Evolutionary conservation across 2,888 invertebrate genomes (phyloP), one percentile per base, ranked within the genome.

Genomic region (Erannis defoliaria): DNA sequence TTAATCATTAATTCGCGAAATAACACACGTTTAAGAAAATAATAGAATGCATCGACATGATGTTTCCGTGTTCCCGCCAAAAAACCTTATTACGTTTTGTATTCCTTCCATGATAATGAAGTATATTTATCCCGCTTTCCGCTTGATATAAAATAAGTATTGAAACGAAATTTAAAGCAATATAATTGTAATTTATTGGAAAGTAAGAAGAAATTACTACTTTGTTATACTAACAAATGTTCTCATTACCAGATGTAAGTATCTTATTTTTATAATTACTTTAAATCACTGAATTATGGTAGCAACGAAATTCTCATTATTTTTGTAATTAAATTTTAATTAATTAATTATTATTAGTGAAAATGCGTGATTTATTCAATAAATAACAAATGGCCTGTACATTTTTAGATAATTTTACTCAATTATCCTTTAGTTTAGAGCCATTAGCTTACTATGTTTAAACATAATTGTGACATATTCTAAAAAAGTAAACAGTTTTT

Each of bases 331-430:
- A 12, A 46, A 59, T 16, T 37, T 38, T 70, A 63, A 56, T 37
- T 66, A 68, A 48, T 55, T 65, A 68, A n/a, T 73, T 73, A 69
- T 72, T 9, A 76, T 72, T 72, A 72, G 66, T 67, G 62, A 73
- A 78, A 75, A 75, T 68, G 79, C 82, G 86, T 86, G 85, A 87
- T 76, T 73, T 74, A 72, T 81, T 77, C 80, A 78, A 81, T 80
- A 76, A 74, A 78, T 76, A 70, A 33, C 33, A 77, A 79, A 86
- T 70, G 86, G 87, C 89, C 87, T 90, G 90, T 90, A 90, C 83
- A 88, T 88, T 88, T 77, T 82, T 81, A 84, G 84, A 76, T 70
- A 82, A 83, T 79, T 79, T 83, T 80, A 83, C 73, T 76, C 78
- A 74, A 70, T 74, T 56, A 68, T 56, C 73, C 63, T 62, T 72